These are phyloP conservation scores for Phoxinus dragarum DNA, from an alignment of 2,797 vertebrate genomes.

Conservation along the genomic window DNA sequence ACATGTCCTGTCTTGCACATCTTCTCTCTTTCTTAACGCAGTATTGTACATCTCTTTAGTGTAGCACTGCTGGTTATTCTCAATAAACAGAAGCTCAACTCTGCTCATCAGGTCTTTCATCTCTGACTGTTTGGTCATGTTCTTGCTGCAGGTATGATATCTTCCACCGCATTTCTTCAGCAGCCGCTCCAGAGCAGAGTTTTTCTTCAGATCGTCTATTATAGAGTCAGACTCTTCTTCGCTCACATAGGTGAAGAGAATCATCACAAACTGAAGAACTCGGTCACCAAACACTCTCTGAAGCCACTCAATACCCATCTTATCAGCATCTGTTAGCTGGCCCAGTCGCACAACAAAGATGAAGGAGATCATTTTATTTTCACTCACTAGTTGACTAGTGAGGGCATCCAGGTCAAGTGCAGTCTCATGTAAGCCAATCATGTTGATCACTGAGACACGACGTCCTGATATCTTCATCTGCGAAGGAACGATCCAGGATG, in stretches of 20 bases:
- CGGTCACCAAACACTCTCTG: constrained; percentile 55
- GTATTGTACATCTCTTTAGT: neutral
- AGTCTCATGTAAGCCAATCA: neutral
- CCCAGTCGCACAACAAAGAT: neutral
- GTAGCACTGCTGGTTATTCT: neutral
- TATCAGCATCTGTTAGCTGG: constrained; percentile 10
- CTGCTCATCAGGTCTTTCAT: neutral
- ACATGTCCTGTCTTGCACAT: neutral
- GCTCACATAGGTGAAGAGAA: constrained; percentile 16
- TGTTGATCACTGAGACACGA: neutral
- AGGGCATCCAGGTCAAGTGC: neutral
- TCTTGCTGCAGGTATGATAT: constrained; percentile 58
- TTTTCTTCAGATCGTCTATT: constrained; percentile 44
- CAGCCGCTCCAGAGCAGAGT: constrained; percentile 47
- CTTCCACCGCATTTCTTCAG: constrained; percentile 49
- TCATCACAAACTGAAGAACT: constrained; percentile 57
- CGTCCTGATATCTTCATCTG: neutral
- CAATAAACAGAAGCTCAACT: neutral
- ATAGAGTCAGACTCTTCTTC: constrained; percentile 42
- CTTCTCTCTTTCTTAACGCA: neutral
- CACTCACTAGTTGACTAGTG: neutral
- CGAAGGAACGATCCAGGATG: neutral
- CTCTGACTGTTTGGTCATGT: constrained; percentile 1
- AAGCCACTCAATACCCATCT: constrained; percentile 45
- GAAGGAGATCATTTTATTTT: neutral